These are phyloP conservation scores for Maniola jurtina DNA, from an alignment of 1,140 invertebrate species.

Conservation along the genomic window DNA sequence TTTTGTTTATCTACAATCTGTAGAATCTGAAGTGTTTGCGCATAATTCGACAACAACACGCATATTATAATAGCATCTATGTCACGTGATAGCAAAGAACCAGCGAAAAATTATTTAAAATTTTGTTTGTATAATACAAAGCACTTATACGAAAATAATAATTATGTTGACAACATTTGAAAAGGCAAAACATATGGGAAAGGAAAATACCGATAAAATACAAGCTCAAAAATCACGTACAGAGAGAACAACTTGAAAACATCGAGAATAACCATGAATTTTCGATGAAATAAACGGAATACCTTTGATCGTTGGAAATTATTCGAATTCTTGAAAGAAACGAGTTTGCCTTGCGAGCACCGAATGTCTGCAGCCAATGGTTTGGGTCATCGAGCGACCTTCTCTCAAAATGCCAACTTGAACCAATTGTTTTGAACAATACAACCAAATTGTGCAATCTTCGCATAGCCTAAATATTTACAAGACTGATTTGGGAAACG, in stretches of 20 bases:
- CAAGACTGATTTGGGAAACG: slow-evolving; percentile 46
- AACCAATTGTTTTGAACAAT: slow-evolving; percentile 58
- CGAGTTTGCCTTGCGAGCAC: slow-evolving; percentile 42
- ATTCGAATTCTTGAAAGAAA: slow-evolving; percentile 39
- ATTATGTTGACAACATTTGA: slow-evolving; percentile 45
- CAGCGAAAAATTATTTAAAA: too few relatives aligned
- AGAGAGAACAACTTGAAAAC: slow-evolving; percentile 32
- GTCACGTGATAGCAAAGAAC: too few relatives aligned
- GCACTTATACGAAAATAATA: too few relatives aligned
- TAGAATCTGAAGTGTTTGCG: too few relatives aligned
- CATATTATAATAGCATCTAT: too few relatives aligned
- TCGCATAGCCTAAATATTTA: slow-evolving; percentile 58
- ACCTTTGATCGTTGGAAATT: slow-evolving; percentile 31
- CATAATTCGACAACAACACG: too few relatives aligned
- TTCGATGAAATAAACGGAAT: slow-evolving; percentile 40
- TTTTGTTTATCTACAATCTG: too few relatives aligned
- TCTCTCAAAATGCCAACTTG: slow-evolving; percentile 49
- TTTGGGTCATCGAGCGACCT: slow-evolving; percentile 39
- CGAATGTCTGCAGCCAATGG: slow-evolving; percentile 45
- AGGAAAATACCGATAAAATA: slow-evolving; percentile 46
- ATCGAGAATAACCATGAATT: slow-evolving; percentile 38
- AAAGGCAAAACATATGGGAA: slow-evolving; percentile 56
- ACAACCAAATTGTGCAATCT: slow-evolving; percentile 54
- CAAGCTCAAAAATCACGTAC: slow-evolving; percentile 37
- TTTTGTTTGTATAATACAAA: too few relatives aligned